A percentile compares a stretch with the other conserved stretches of the same genome.
These are phyloP conservation scores for Xestia xanthographa DNA, from an alignment of 2,888 invertebrate species.

Conservation along the genomic window DNA sequence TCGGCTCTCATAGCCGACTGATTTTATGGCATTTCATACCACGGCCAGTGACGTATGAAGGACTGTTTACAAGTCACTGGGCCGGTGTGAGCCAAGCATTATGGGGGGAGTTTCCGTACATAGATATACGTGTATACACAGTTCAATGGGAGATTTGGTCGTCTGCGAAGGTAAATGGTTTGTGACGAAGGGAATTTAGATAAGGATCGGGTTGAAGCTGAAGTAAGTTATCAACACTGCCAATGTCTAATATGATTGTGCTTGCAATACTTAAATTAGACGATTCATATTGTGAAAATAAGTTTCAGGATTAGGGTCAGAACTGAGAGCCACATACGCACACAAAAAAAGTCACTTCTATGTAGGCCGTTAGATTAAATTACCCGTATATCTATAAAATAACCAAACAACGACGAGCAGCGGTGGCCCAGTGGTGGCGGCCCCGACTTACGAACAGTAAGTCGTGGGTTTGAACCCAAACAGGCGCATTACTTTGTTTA, in stretches of 20 bases:
- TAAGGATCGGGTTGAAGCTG: not conserved
- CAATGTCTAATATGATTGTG: not conserved
- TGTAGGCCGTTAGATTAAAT: no score
- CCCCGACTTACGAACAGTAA: no score
- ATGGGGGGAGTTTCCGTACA: constrained; percentile 17
- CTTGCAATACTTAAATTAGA: not conserved
- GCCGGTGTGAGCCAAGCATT: constrained; percentile 44
- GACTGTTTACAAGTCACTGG: constrained; percentile 69
- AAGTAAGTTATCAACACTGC: not conserved
- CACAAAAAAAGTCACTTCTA: not conserved
- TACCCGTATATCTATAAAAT: not conserved
- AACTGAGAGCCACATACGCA: not conserved
- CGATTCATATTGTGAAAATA: not conserved
- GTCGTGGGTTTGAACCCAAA: no score
- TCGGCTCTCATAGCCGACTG: constrained; percentile 73
- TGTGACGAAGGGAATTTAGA: constrained; percentile 13
- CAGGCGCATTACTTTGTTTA: no score
- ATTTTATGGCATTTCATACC: constrained; percentile 75
- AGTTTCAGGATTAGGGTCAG: not conserved
- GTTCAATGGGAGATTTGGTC: constrained; percentile 1
- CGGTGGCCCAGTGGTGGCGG: no score
- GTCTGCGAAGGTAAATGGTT: constrained; percentile 12
- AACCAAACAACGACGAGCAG: no score
- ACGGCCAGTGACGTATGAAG: constrained; percentile 63
- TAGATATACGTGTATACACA: not conserved